Evolutionary conservation across 92 coral and sea anemone species (phyloP).

Genomic region (Galaxea fascicularis): DNA sequence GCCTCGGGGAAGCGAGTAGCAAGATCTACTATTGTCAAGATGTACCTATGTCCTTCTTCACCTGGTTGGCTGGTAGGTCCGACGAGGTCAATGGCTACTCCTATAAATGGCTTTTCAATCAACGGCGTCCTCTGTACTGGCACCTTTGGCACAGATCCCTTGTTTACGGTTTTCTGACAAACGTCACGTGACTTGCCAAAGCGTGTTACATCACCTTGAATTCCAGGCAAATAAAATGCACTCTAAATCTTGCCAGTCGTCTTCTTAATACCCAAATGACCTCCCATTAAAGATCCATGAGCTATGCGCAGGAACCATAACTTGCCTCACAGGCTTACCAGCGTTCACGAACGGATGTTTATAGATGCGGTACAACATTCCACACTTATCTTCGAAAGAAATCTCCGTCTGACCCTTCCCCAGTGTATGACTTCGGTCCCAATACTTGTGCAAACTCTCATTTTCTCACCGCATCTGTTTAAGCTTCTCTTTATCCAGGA

Average conservation of each 20-base stretch:
- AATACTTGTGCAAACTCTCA: no score
- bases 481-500: no score
- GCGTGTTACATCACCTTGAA: constrained; percentile 51
- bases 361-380: constrained; percentile 29
- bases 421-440: no score
- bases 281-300: background rate
- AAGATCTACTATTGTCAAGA: constrained; percentile 37
- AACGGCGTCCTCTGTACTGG: constrained; percentile 74
- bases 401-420: no score
- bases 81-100: constrained; percentile 60
- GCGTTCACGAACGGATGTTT: constrained; percentile 23
- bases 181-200: constrained; percentile 62
- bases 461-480: no score
- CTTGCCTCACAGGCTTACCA: constrained; percentile 45
- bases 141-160: no score
- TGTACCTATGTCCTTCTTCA: constrained; percentile 54
- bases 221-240: constrained; percentile 27
- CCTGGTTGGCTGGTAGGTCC: constrained; percentile 48
- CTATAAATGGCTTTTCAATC: constrained; percentile 68
- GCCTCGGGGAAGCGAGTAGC: constrained; percentile 53
- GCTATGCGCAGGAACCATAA: constrained; percentile 33
- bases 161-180: constrained; percentile 71
- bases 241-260: constrained; percentile 30
- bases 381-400: constrained; percentile 8
- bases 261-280: constrained; percentile 3